These are phyloP conservation scores for Charaxes varanes DNA, from an alignment of 1,140 invertebrate species.

Conservation along the genomic window DNA sequence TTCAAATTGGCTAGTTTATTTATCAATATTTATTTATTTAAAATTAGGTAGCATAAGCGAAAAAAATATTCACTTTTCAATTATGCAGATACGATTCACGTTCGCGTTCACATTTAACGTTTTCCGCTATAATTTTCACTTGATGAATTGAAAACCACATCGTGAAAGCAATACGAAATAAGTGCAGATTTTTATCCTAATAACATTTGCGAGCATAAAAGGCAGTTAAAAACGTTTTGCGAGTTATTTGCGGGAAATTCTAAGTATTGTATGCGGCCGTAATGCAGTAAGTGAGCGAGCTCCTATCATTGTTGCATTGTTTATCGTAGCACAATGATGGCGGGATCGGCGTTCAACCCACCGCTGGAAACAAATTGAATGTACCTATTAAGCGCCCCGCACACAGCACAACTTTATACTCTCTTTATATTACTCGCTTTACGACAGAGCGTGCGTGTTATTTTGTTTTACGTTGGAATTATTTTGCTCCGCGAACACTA, in stretches of 20 bases:
- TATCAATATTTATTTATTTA: too few relatives aligned
- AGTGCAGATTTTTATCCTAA: neutral
- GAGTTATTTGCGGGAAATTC: slow-evolving; percentile 2
- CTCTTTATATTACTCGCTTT: slow-evolving; percentile 46
- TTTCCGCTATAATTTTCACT: too few relatives aligned
- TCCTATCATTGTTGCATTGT: slow-evolving; percentile 41
- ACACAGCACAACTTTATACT: slow-evolving; percentile 42
- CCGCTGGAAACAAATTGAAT: slow-evolving; percentile 53
- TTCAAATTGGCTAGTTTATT: too few relatives aligned
- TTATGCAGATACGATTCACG: too few relatives aligned
- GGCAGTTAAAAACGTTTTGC: neutral
- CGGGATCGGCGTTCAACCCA: slow-evolving; percentile 20
- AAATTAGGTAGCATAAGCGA: too few relatives aligned
- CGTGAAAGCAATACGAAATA: neutral
- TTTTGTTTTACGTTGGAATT: slow-evolving; percentile 52
- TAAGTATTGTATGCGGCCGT: slow-evolving; percentile 3
- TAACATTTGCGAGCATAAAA: neutral
- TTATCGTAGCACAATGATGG: slow-evolving; percentile 37
- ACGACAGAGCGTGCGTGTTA: slow-evolving; percentile 47
- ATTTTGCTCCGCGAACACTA: slow-evolving; percentile 29
- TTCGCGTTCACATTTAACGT: too few relatives aligned
- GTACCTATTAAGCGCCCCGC: slow-evolving; percentile 43
- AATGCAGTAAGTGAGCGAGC: slow-evolving; percentile 11
- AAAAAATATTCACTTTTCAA: too few relatives aligned
- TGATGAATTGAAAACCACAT: slow-evolving; percentile 3